These are phyloP conservation scores for Mormyrops boulengeri DNA, from an alignment of 2,797 vertebrate species.

Conservation along the genomic window DNA sequence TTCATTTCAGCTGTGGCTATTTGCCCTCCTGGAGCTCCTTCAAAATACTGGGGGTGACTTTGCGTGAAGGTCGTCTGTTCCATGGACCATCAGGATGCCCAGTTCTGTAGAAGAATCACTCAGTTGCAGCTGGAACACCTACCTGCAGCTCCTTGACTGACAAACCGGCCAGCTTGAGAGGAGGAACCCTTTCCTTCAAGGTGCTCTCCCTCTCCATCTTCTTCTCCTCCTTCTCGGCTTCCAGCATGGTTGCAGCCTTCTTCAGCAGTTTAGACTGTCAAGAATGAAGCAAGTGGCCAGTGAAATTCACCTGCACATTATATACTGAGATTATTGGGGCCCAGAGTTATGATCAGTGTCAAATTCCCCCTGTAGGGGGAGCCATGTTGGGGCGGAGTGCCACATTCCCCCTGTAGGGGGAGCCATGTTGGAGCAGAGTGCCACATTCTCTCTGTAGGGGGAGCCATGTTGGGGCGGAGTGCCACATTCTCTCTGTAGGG, in stretches of 20 bases:
- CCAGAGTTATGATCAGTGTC: neutral
- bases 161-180: constrained; percentile 47
- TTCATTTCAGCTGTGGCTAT: neutral
- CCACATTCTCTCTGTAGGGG: neutral
- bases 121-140: neutral
- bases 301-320: neutral
- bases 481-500: neutral
- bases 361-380: neutral
- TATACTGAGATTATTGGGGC: neutral
- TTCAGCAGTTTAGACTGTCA: constrained; percentile 62
- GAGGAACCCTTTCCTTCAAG: constrained; percentile 53
- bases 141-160: constrained; percentile 61
- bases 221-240: constrained; percentile 49
- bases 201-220: constrained; percentile 48
- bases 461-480: neutral
- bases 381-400: neutral
- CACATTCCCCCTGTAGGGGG: neutral
- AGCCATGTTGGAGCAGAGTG: neutral
- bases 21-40: neutral
- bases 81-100: neutral
- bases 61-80: neutral
- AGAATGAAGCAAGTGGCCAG: neutral
- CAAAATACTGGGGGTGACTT: neutral
- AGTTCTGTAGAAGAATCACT: neutral
- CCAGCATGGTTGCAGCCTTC: constrained; percentile 57